Conservation (phyloP, 2,797 vertebrate species). For the Anas flavirostris region DNA sequence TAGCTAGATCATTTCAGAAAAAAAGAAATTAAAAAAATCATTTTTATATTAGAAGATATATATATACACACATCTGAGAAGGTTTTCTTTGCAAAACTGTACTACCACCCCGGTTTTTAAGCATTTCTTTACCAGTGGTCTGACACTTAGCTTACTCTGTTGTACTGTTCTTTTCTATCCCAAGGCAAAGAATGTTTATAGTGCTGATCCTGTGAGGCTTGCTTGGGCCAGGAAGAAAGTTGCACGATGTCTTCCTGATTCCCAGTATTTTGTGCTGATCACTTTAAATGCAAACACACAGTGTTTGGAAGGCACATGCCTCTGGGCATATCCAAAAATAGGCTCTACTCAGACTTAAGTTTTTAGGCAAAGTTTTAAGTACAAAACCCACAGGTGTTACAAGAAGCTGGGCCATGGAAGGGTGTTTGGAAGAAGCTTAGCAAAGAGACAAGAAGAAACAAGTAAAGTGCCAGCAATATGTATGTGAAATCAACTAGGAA, state of each 20-base stretch:
- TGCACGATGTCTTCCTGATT: background rate
- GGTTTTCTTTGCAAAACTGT: background rate
- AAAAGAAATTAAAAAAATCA: background rate
- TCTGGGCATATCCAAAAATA: background rate
- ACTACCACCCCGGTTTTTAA: background rate
- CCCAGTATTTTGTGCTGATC: background rate
- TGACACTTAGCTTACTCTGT: background rate
- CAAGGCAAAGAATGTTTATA: background rate
- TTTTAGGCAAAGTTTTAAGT: background rate
- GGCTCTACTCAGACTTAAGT: background rate
- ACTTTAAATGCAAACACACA: background rate
- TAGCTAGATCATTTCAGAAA: background rate
- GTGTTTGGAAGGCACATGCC: background rate
- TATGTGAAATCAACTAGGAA: background rate
- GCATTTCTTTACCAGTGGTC: background rate
- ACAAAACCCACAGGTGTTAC: background rate
- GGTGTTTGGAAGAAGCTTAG: background rate
- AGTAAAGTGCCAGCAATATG: background rate
- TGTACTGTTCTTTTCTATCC: background rate
- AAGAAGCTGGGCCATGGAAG: background rate
- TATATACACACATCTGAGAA: background rate
- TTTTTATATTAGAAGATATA: background rate
- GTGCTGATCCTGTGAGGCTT: too few relatives aligned
- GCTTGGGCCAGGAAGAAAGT: too few relatives aligned
- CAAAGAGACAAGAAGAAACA: background rate